Conservation (phyloP, 1,140 invertebrate species). For the Zaprionus kolodkinae region DNA sequence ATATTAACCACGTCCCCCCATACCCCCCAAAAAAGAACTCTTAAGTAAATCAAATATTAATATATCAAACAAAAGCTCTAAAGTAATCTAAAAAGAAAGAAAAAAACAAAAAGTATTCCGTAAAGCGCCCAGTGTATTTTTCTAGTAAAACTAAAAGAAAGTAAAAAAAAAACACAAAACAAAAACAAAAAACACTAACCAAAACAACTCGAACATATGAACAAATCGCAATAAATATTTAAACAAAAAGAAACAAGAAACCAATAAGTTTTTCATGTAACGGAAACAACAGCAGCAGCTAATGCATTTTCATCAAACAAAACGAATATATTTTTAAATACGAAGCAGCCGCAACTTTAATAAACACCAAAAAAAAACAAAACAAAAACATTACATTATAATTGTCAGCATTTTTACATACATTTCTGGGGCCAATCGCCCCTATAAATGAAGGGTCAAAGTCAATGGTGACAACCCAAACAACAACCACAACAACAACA, state of each 20-base stretch:
- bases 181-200: conserved; percentile 29
- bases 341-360: conserved; percentile 42
- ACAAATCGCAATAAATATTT: conserved; percentile 53
- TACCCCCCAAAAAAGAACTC: conserved; percentile 16
- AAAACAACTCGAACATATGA: conserved; percentile 60
- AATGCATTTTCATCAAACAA: conserved; percentile 74
- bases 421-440: conserved; percentile 39
- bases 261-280: conserved; percentile 42
- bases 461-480: conserved; percentile 39
- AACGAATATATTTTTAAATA: conserved; percentile 52
- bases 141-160: conserved; percentile 76
- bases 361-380: conserved; percentile 30
- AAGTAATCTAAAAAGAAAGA: conserved; percentile 55
- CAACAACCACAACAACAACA: conserved; percentile 53
- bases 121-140: conserved; percentile 74
- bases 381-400: conserved; percentile 67
- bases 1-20: conserved; percentile 67
- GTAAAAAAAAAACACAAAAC: conserved; percentile 44
- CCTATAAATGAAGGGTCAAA: conserved; percentile 43
- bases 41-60: conserved; percentile 62
- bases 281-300: conserved; percentile 61
- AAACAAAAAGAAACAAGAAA: conserved; percentile 39
- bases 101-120: conserved; percentile 52
- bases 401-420: conserved; percentile 73
- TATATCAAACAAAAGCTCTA: conserved; percentile 66